Percentiles rank a stretch among this genome's conserved stretches.
Evolutionary conservation across 2,797 vertebrate species (phyloP).

Genomic region (Carapus acus): DNA sequence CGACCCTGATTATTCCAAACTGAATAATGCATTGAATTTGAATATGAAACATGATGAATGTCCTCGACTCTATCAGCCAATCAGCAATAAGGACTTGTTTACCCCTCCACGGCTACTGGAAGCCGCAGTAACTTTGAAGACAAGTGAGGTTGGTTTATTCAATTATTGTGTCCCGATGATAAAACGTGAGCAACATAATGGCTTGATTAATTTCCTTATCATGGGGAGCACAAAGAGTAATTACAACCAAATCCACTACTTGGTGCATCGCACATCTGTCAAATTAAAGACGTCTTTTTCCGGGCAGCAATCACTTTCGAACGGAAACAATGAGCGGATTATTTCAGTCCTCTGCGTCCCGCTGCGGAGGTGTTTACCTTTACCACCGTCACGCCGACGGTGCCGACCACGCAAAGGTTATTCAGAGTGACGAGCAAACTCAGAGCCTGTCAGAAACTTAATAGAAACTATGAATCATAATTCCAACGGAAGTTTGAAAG

Average conservation of each 20-base stretch:
- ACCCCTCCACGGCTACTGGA: conserved; percentile 23
- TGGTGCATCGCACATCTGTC: conserved; percentile 76
- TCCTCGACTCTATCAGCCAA: conserved; percentile 40
- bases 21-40: conserved; percentile 16
- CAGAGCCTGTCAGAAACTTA: conserved; percentile 31
- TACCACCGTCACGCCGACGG: conserved; percentile 28
- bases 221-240: conserved; percentile 79
- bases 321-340: conserved; percentile 63
- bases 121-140: conserved; percentile 59
- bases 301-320: conserved; percentile 64
- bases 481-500: conserved; percentile 13
- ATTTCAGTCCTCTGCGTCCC: conserved; percentile 39
- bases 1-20: conserved; percentile 36
- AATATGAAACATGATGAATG: conserved; percentile 22
- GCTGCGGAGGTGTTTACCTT: conserved; percentile 48
- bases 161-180: conserved; percentile 70
- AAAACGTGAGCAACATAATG: conserved; percentile 72
- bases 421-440: conserved; percentile 35
- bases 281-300: conserved; percentile 65
- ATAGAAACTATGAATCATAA: conserved; percentile 25
- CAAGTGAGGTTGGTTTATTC: conserved; percentile 69
- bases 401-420: conserved; percentile 42
- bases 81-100: conserved; percentile 35
- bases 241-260: conserved; percentile 78
- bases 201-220: conserved; percentile 88